phyloP scores from a whole-genome alignment of 2,797 vertebrate genomes.

The Sparidentex hasta region DNA sequence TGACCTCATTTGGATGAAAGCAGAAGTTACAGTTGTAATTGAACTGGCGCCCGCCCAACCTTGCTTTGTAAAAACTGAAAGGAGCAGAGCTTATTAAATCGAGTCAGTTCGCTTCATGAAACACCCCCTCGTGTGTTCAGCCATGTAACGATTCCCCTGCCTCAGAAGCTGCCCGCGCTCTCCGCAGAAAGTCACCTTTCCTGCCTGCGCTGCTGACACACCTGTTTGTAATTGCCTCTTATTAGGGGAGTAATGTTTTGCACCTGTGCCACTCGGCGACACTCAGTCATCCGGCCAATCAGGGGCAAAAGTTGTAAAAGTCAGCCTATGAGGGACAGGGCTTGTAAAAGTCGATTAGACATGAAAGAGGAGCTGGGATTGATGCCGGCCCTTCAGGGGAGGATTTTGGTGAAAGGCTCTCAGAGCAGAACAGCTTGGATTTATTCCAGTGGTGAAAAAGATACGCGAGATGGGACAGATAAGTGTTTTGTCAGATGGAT shows the following conservation, averaged over 20 bases:
- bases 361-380: constrained; percentile 71
- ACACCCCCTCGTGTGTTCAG: constrained; percentile 1
- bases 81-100: constrained; percentile 51
- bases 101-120: constrained; percentile 29
- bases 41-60: constrained; percentile 16
- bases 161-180: constrained; percentile 25
- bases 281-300: constrained; percentile 63
- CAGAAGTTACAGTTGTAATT: constrained; percentile 10
- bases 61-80: constrained; percentile 41
- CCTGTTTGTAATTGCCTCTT: constrained; percentile 76
- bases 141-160: constrained; percentile 22
- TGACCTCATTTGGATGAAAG: constrained; percentile 2
- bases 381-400: constrained; percentile 59
- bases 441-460: constrained; percentile 62
- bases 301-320: constrained; percentile 58
- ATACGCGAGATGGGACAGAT: constrained; percentile 66
- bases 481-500: constrained; percentile 66
- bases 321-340: constrained; percentile 58
- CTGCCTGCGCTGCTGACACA: constrained; percentile 51
- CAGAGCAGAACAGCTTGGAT: constrained; percentile 65
- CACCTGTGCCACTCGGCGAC: constrained; percentile 70
- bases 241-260: constrained; percentile 71
- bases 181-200: constrained; percentile 53
- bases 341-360: constrained; percentile 80
- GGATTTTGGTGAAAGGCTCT: constrained; percentile 61